Base-by-base conservation (phyloP, 2,888 invertebrate genomes). In the Trachelus tabidus region DNA sequence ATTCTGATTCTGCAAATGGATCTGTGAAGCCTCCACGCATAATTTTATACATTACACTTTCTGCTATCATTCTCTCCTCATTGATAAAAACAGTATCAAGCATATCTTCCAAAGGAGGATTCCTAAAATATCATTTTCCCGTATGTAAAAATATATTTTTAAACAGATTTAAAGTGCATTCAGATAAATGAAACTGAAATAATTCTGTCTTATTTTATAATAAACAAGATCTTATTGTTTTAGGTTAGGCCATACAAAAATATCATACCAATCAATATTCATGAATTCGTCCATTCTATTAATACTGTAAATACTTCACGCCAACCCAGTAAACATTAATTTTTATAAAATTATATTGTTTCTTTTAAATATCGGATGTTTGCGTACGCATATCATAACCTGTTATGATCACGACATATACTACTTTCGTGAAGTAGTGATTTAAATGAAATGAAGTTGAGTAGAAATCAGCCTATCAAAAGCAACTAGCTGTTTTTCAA, bases 1-100 rank as follows among this genome's bases (percentile, higher is more conserved):
- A 37, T 35, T 78, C 75, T 40, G 73, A 75, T 23, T 83, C 80
- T 30, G 81, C 78, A 73, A 89, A 89, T 9, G 91, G 90, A 79
- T 91, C 88, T 23, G 1, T 77, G 34, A 89, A 89, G 11, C 68
- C 83, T 11, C 87, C 89, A 34, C 80, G 79, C 68, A 91, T 73
- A 69, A 89, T 81, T 85, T 75, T 85, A 31, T 88, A 86, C 86
- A 88, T 88, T 1, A 82, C 84, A 77, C 89, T 87, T n/a, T 90
- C 89, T 3, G 76, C 80, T 68, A 85, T 77, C 73, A 90, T 80
- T 78, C 89, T 88, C 30, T 86, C 84, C 11, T 83, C 82, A 9
- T 81, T 76, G 1, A 91, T 73, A 68, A 90, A 91, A n/a, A 81
- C 83, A 68, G 85, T 73, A 23, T 90, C 89, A n/a, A 90, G 69